phyloP scores from a whole-genome alignment of 2,888 invertebrate genomes.

The Zaprionus bogoriensis region DNA sequence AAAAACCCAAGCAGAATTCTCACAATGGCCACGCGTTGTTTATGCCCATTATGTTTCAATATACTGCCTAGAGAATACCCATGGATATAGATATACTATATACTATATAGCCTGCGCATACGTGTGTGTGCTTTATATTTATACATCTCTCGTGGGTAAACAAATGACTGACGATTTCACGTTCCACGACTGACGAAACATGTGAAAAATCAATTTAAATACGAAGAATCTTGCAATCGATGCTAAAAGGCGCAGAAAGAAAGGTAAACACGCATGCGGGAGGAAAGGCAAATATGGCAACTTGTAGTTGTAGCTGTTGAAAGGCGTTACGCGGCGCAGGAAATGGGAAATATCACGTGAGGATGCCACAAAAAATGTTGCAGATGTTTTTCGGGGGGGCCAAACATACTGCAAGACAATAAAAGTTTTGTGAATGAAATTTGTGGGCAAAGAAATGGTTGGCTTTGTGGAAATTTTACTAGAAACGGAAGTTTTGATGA shows the following conservation, averaged over 20 bases:
- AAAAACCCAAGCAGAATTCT: constrained; percentile 33
- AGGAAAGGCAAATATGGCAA: constrained; percentile 11
- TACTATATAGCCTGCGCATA: too few relatives aligned
- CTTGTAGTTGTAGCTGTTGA: constrained; percentile 20
- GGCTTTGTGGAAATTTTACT: too few relatives aligned
- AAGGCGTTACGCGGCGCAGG: constrained; percentile 40
- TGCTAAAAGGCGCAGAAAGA: constrained; percentile 27
- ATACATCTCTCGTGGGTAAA: constrained; percentile 38
- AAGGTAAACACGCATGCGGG: constrained; percentile 31
- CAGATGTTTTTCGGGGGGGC: constrained; percentile 6
- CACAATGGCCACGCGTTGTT: constrained; percentile 42
- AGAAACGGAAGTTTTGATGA: too few relatives aligned
- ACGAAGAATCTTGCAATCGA: constrained; percentile 32
- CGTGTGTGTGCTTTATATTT: constrained; percentile 5
- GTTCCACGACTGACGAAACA: constrained; percentile 56
- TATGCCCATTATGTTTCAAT: constrained; percentile 15
- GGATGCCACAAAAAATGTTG: constrained; percentile 15
- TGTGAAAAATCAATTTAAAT: constrained; percentile 60
- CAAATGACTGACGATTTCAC: constrained; percentile 47
- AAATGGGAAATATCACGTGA: constrained; percentile 48
- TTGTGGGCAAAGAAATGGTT: too few relatives aligned
- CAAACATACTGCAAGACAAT: neutral
- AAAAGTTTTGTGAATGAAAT: constrained; percentile 20
- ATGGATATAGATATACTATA: neutral
- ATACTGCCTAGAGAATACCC: neutral